Evolutionary conservation across 2,797 vertebrate species (phyloP).

Genomic region (Lutjanus argentimaculatus): DNA sequence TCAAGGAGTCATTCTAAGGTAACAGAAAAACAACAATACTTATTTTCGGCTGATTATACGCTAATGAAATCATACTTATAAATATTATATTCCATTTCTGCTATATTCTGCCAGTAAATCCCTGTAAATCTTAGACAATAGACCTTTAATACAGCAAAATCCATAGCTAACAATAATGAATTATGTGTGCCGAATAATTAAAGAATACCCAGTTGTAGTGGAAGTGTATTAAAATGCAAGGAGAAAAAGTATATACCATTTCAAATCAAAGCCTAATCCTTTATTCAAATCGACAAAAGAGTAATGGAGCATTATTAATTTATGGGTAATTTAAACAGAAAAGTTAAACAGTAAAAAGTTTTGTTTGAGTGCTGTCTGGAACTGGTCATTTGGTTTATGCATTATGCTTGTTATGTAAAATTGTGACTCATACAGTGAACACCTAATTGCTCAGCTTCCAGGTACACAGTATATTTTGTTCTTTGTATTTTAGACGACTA

Average conservation of each 20-base stretch:
- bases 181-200: conserved; percentile 12
- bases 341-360: too few relatives aligned
- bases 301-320: conserved; percentile 6
- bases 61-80: too few relatives aligned
- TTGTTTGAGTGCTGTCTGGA: conserved; percentile 7
- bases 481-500: conserved; percentile 11
- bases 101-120: too few relatives aligned
- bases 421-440: conserved; percentile 13
- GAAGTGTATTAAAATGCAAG: background rate
- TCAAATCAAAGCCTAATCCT: conserved; percentile 1
- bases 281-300: conserved; percentile 10
- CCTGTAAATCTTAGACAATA: background rate
- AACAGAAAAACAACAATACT: too few relatives aligned
- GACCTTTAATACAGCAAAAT: background rate
- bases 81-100: too few relatives aligned
- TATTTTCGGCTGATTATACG: too few relatives aligned
- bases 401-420: conserved; percentile 12
- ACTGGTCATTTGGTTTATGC: background rate
- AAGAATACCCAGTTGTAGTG: background rate
- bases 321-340: background rate
- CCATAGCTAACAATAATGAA: background rate
- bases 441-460: background rate
- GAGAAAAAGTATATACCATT: background rate
- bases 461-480: background rate
- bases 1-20: too few relatives aligned